Percentiles rank a stretch among this genome's conserved stretches.
Evolutionary conservation across 2,113 vertebrate species (phyloP).

Genomic region (Thomomys bottae): DNA sequence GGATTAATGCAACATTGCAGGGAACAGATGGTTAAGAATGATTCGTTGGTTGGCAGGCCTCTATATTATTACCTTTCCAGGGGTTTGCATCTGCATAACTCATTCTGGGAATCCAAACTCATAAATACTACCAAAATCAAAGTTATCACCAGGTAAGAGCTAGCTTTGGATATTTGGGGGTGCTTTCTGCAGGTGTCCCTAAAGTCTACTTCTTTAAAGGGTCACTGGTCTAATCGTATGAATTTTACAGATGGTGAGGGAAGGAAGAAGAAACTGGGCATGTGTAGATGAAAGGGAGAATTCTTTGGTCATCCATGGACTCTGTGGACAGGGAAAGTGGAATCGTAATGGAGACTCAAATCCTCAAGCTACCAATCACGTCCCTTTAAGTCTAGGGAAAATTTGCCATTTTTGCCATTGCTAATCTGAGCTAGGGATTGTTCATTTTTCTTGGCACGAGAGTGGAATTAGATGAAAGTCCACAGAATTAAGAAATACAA

Average conservation of each 20-base stretch:
- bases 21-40: neutral
- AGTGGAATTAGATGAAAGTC: neutral
- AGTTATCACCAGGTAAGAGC: neutral
- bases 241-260: neutral
- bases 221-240: neutral
- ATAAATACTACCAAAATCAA: neutral
- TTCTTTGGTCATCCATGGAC: neutral
- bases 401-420: neutral
- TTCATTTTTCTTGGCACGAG: neutral
- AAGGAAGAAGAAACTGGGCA: neutral
- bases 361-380: neutral
- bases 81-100: conserved; percentile 6
- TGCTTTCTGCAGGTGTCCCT: neutral
- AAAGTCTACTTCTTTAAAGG: neutral
- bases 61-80: neutral
- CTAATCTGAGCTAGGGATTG: neutral
- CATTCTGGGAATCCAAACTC: neutral
- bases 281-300: neutral
- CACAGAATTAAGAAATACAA: conserved; percentile 2
- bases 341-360: neutral
- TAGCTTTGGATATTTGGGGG: neutral
- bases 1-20: neutral
- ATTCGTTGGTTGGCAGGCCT: neutral
- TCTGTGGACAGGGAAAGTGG: neutral
- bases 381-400: neutral